These are phyloP conservation scores for Anolis carolinensis DNA, from an alignment of 2,113 vertebrate genomes.

Conservation along the genomic window DNA sequence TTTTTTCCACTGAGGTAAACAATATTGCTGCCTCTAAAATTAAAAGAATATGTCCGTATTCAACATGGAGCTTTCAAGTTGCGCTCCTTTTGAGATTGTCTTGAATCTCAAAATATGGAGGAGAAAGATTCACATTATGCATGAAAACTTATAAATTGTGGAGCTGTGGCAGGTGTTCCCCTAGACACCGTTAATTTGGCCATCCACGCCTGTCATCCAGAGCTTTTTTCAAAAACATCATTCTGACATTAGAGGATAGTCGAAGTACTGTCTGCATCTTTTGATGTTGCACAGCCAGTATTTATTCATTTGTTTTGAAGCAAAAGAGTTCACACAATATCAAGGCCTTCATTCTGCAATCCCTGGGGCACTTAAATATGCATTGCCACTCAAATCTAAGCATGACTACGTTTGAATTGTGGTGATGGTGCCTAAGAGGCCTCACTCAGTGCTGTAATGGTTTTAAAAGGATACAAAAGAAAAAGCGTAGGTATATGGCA, in stretches of 20 bases:
- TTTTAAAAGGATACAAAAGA: background rate
- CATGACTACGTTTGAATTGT: constrained; percentile 34
- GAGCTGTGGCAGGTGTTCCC: accelerated
- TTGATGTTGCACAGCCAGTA: constrained; percentile 19
- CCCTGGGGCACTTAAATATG: background rate
- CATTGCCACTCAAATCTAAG: constrained; percentile 46
- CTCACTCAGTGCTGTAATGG: constrained; percentile 23
- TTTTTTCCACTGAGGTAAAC: background rate
- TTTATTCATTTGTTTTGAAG: constrained; percentile 32
- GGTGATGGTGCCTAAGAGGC: constrained; percentile 44
- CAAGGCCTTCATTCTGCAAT: constrained; percentile 52
- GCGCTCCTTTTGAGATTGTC: background rate
- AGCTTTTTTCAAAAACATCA: constrained; percentile 37
- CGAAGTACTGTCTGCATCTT: constrained; percentile 48
- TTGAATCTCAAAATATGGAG: background rate
- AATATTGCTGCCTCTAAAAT: background rate
- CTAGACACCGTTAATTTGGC: constrained; percentile 5
- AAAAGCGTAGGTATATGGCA: constrained; percentile 38
- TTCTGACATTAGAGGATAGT: constrained; percentile 22
- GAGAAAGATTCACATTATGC: background rate
- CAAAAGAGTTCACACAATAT: constrained; percentile 41
- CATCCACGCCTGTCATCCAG: background rate
- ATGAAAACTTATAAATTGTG: constrained; percentile 1
- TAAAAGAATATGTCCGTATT: background rate
- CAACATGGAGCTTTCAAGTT: background rate